Percentiles rank a stretch among this genome's conserved stretches.
Evolutionary conservation across 2,113 vertebrate species (phyloP).

Genomic region (Tonatia bakeri): DNA sequence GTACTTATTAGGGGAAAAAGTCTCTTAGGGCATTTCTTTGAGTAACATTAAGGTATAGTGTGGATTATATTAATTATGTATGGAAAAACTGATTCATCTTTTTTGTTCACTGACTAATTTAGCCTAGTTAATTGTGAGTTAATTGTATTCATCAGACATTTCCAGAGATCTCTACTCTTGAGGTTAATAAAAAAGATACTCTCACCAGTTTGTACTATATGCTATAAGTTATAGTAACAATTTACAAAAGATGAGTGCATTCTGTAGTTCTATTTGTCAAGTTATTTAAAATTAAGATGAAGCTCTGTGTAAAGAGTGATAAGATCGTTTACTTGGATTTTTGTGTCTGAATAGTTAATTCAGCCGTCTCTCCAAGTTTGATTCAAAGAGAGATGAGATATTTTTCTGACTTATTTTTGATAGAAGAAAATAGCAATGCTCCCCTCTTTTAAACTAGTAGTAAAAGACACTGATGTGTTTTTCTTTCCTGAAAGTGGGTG

Average conservation of each 20-base stretch:
- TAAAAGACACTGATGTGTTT: background rate
- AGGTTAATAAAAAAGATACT: slow-evolving; percentile 39
- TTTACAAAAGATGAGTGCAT: slow-evolving; percentile 2
- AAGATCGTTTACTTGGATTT: background rate
- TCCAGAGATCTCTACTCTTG: slow-evolving; percentile 26
- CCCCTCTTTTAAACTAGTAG: background rate
- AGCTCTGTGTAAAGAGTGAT: background rate
- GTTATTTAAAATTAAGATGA: slow-evolving; percentile 44
- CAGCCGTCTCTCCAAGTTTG: background rate
- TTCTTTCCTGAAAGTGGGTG: background rate
- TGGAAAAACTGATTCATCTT: slow-evolving; percentile 46
- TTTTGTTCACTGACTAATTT: slow-evolving; percentile 57
- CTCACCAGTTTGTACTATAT: background rate
- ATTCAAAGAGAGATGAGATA: slow-evolving; percentile 21
- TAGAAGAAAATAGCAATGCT: slow-evolving; percentile 9
- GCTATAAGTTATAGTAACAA: background rate
- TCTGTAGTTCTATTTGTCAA: background rate
- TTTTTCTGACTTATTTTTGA: slow-evolving; percentile 47
- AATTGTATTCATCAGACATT: slow-evolving; percentile 54
- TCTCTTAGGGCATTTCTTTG: slow-evolving; percentile 45
- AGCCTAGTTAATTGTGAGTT: slow-evolving; percentile 58
- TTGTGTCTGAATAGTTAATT: slow-evolving; percentile 29
- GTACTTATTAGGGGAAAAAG: background rate
- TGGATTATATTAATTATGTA: slow-evolving; percentile 43
- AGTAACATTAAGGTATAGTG: slow-evolving; percentile 11